Percentiles rank a stretch among this genome's conserved stretches.
These are phyloP conservation scores for Drosophila oshimai DNA, from an alignment of 1,140 invertebrate genomes.

Conservation along the genomic window DNA sequence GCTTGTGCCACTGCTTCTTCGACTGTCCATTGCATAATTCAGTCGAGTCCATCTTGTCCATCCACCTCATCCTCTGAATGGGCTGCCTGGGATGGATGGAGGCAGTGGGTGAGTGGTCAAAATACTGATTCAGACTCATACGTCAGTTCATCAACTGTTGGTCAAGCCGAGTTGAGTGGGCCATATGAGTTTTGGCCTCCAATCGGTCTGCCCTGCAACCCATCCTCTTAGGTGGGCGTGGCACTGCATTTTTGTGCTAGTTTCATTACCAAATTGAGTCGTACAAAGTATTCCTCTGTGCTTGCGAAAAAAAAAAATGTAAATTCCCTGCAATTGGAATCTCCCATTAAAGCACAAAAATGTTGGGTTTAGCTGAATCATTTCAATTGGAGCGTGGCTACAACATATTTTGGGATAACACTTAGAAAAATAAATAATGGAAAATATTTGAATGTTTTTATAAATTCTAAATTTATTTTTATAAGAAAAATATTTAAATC, in stretches of 20 bases:
- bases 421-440: background rate
- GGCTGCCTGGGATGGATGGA: too few relatives aligned
- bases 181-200: constrained; percentile 1
- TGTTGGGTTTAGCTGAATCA: constrained; percentile 21
- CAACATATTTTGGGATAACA: background rate
- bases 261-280: constrained; percentile 49
- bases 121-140: constrained; percentile 37
- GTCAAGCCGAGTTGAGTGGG: background rate
- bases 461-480: too few relatives aligned
- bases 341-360: background rate
- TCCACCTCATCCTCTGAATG: background rate
- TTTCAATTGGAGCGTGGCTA: constrained; percentile 8
- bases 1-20: constrained; percentile 3
- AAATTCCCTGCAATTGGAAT: background rate
- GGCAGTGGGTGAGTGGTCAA: constrained; percentile 1
- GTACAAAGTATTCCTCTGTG: background rate
- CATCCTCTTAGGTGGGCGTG: background rate
- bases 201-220: background rate
- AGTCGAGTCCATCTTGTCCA: constrained; percentile 27
- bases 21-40: constrained; percentile 49
- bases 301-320: constrained; percentile 1
- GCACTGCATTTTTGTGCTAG: constrained; percentile 31
- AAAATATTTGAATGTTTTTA: too few relatives aligned
- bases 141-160: constrained; percentile 38
- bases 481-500: background rate